Evolutionary conservation across 1,140 invertebrate genomes (phyloP).

Genomic region (Thalassaphorura encarpata): DNA sequence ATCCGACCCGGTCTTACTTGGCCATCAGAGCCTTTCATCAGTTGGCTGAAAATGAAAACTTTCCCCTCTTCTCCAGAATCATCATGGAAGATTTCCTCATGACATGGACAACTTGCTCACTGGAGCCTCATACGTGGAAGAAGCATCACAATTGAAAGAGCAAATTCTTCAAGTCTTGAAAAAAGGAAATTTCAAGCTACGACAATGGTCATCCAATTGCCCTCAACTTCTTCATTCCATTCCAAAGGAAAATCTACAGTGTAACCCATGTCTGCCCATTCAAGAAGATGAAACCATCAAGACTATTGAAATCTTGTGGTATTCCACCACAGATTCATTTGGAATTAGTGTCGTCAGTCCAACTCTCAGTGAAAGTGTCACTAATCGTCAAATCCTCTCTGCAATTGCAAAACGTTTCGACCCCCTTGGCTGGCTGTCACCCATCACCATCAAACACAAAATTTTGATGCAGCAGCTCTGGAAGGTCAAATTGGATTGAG

Average conservation of each 20-base stretch:
- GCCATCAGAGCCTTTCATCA: constrained; percentile 34
- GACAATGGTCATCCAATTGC: constrained; percentile 36
- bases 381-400: constrained; percentile 22
- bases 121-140: constrained; percentile 35
- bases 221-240: constrained; percentile 1
- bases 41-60: constrained; percentile 16
- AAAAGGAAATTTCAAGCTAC: constrained; percentile 34
- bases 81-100: constrained; percentile 31
- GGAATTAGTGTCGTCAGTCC: not conserved
- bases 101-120: constrained; percentile 41
- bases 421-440: constrained; percentile 20
- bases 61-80: constrained; percentile 9
- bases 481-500: constrained; percentile 18
- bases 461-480: constrained; percentile 28
- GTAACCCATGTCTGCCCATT: not conserved
- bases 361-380: not conserved
- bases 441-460: constrained; percentile 20
- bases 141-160: constrained; percentile 32
- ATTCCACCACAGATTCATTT: constrained; percentile 30
- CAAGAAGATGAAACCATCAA: constrained; percentile 30
- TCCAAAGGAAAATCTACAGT: not conserved
- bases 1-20: constrained; percentile 33
- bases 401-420: constrained; percentile 27
- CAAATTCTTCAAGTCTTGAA: constrained; percentile 21
- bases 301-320: constrained; percentile 35